Evolutionary conservation across 1,140 invertebrate species (phyloP), one percentile per base, ranked within the genome.

Genomic region (Acarapis woodi): DNA sequence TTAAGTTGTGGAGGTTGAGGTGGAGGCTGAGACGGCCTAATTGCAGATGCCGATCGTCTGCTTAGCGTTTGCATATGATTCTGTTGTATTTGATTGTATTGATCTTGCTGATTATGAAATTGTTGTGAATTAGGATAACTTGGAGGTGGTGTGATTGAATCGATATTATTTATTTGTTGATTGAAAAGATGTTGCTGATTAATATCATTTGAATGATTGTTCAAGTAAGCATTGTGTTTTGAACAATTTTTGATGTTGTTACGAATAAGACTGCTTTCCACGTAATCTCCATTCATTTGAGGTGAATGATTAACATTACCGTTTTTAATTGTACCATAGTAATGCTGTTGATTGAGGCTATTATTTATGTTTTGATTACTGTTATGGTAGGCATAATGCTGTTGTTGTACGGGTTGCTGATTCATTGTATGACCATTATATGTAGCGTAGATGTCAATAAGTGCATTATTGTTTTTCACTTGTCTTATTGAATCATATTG

Each of bases 1-100:
- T n/a, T n/a, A n/a, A n/a, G n/a, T n/a, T n/a, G n/a, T n/a, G 76
- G 77, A 10, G 77, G 77, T 38, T 76, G 75, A 35, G 77, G 77
- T 37, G 76, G 77, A 37, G 77, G 76, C 49, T 75, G 69, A 35
- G 71, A 67, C n/a, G 77, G 77, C 40, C 75, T 60, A 36, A 44
- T 47, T 18, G 51, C 43, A 43, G 37, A 46, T 39, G 66, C 62
- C 49, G 66, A 62, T 20, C 40, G 28, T 29, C 40, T 23, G 10
- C 31, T 38, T 33, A 30, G 40, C 12, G 40, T 42, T 16, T 22
- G 14, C 21, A 22, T 15, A 21, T 23, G 33, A 32, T 10, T 35
- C 24, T 31, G 16, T 4, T 32, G 16, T 12, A 6, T 23, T 16
- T 10, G 35, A 15, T n/a, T 24, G 23, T 18, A n/a, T 28, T 14